Percentiles rank a stretch among this genome's conserved stretches.
These are phyloP conservation scores for Notarius quadriscutis DNA, from an alignment of 2,113 vertebrate species.

Conservation along the genomic window DNA sequence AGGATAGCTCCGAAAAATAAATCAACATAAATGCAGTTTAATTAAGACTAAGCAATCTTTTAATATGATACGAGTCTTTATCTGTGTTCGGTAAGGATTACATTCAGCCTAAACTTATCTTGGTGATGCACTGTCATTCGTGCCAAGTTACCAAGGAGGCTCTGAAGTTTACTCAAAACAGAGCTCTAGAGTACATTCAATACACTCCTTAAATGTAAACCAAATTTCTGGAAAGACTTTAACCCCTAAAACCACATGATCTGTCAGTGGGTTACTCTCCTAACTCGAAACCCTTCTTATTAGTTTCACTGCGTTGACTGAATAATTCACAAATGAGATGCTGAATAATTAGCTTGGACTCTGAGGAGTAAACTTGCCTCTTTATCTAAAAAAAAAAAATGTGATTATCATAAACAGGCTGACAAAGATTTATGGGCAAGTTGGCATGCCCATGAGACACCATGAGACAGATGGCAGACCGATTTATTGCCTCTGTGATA, in stretches of 20 bases:
- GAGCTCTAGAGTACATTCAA: slow-evolving; percentile 4
- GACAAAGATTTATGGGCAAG: slow-evolving; percentile 30
- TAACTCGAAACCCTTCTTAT: background rate
- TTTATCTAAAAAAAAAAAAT: slow-evolving; percentile 8
- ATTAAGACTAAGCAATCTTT: background rate
- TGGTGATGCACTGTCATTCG: slow-evolving; percentile 10
- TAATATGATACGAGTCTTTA: background rate
- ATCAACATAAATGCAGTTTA: background rate
- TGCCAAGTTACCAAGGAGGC: slow-evolving; percentile 23
- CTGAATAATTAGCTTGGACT: slow-evolving; percentile 13
- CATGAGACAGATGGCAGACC: slow-evolving; percentile 41
- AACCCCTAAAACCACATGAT: background rate
- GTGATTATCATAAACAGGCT: slow-evolving; percentile 28
- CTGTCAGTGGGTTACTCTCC: background rate
- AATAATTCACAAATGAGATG: background rate
- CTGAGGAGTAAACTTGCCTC: background rate
- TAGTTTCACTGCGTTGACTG: background rate
- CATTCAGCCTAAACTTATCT: background rate
- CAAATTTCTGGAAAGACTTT: slow-evolving; percentile 7
- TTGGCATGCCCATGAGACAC: slow-evolving; percentile 30
- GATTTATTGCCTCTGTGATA: slow-evolving; percentile 45
- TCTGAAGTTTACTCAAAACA: slow-evolving; percentile 36
- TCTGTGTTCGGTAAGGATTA: background rate
- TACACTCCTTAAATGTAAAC: slow-evolving; percentile 13
- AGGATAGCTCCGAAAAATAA: background rate